These are phyloP conservation scores for Deilephila elpenor DNA, from an alignment of 2,888 invertebrate genomes.

Conservation along the genomic window DNA sequence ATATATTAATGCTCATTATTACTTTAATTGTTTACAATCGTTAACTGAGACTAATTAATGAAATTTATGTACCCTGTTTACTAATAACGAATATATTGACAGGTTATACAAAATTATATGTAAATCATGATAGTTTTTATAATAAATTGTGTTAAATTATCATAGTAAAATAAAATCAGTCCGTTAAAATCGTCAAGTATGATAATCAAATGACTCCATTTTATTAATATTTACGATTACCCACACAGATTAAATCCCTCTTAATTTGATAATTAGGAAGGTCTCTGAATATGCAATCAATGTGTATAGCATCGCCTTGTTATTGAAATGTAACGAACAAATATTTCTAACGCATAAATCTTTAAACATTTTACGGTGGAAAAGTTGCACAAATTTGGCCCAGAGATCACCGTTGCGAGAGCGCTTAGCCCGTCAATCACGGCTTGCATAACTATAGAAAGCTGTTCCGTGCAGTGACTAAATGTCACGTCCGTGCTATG, in stretches of 20 bases:
- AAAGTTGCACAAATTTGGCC: constrained; percentile 69
- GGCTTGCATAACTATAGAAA: constrained; percentile 70
- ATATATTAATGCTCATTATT: constrained; percentile 37
- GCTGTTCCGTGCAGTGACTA: constrained; percentile 53
- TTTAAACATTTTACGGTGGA: constrained; percentile 71
- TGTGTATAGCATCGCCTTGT: constrained; percentile 27
- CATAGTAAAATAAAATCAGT: constrained; percentile 40
- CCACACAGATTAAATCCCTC: constrained; percentile 15
- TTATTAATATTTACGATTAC: constrained; percentile 21
- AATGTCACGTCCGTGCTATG: constrained; percentile 63
- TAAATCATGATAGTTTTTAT: constrained; percentile 31
- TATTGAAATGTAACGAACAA: constrained; percentile 59
- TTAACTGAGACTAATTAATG: constrained; percentile 43
- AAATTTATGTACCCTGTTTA: constrained; percentile 33
- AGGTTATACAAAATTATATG: constrained; percentile 14
- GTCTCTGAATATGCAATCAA: background rate
- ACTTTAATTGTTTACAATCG: constrained; percentile 36
- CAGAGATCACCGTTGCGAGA: constrained; percentile 69
- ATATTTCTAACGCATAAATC: constrained; percentile 72
- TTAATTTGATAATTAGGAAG: background rate
- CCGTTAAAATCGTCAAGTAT: constrained; percentile 45
- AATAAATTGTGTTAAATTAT: constrained; percentile 44
- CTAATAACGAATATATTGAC: constrained; percentile 2
- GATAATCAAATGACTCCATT: constrained; percentile 41
- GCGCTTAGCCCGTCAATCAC: constrained; percentile 73